Conservation (phyloP, 2,888 invertebrate species). For the Choreutis nemorana region DNA sequence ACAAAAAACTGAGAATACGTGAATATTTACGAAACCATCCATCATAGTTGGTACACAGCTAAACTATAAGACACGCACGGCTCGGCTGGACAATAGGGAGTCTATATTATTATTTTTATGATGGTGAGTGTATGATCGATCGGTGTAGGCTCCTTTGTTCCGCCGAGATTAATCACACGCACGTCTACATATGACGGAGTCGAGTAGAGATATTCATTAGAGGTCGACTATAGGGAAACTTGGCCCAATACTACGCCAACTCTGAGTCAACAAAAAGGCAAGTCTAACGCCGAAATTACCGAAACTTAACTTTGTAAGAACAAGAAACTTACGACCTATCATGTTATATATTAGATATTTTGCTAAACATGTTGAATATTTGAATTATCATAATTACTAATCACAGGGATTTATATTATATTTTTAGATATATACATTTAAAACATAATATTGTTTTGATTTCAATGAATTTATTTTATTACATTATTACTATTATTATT, state of each 20-base stretch:
- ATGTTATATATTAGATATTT: no score
- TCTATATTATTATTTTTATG: slow-evolving; percentile 62
- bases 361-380: no score
- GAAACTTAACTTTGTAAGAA: no score
- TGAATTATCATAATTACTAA: no score
- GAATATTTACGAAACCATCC: slow-evolving; percentile 8
- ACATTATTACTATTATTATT: no score
- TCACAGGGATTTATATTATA: no score
- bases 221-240: slow-evolving; percentile 25
- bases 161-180: slow-evolving; percentile 55
- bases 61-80: slow-evolving; percentile 50
- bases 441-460: no score
- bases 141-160: slow-evolving; percentile 54
- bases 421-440: no score
- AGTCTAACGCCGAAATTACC: no score
- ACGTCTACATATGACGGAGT: slow-evolving; percentile 39
- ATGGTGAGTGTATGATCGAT: slow-evolving; percentile 58
- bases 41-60: slow-evolving; percentile 6
- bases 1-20: no score
- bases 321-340: no score
- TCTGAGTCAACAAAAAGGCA: slow-evolving; percentile 3
- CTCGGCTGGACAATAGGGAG: slow-evolving; percentile 48
- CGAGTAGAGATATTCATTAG: slow-evolving; percentile 50
- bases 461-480: no score
- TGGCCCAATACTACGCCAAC: slow-evolving; percentile 11